phyloP scores from a whole-genome alignment of 2,888 invertebrate species.

The Gari tellinella region DNA sequence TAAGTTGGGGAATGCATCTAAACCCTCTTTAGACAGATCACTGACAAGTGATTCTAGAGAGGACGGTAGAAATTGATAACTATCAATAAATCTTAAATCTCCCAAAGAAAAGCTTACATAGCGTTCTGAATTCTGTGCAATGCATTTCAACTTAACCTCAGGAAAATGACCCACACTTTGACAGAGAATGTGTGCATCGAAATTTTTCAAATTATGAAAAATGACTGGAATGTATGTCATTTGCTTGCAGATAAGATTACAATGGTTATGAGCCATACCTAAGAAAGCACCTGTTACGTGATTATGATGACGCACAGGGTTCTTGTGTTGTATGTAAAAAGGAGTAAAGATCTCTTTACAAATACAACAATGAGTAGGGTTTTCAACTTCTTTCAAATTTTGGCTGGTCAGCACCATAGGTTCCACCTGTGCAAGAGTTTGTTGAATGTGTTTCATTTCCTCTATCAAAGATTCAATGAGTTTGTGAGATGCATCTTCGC shows the following conservation, averaged over 20 bases:
- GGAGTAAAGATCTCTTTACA: constrained; percentile 15
- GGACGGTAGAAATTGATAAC: constrained; percentile 29
- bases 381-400: constrained; percentile 3
- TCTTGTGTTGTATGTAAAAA: background rate
- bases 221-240: constrained; percentile 16
- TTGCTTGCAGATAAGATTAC: constrained; percentile 7
- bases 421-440: constrained; percentile 21
- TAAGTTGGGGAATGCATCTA: constrained; percentile 27
- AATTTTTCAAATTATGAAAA: constrained; percentile 22
- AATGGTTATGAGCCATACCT: constrained; percentile 11
- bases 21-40: constrained; percentile 37
- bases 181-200: constrained; percentile 24
- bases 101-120: constrained; percentile 25
- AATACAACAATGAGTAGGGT: constrained; percentile 16
- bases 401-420: constrained; percentile 28
- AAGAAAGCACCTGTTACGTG: constrained; percentile 9
- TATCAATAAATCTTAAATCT: constrained; percentile 15
- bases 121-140: constrained; percentile 17
- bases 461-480: constrained; percentile 24
- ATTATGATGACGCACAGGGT: constrained; percentile 4
- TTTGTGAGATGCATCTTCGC: constrained; percentile 20
- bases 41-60: constrained; percentile 15
- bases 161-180: constrained; percentile 21
- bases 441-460: constrained; percentile 32
- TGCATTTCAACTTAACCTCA: constrained; percentile 12